Percentiles rank a stretch among this genome's conserved stretches.
These are phyloP conservation scores for Acanthisitta chloris DNA, from an alignment of 2,113 vertebrate genomes.

Conservation along the genomic window DNA sequence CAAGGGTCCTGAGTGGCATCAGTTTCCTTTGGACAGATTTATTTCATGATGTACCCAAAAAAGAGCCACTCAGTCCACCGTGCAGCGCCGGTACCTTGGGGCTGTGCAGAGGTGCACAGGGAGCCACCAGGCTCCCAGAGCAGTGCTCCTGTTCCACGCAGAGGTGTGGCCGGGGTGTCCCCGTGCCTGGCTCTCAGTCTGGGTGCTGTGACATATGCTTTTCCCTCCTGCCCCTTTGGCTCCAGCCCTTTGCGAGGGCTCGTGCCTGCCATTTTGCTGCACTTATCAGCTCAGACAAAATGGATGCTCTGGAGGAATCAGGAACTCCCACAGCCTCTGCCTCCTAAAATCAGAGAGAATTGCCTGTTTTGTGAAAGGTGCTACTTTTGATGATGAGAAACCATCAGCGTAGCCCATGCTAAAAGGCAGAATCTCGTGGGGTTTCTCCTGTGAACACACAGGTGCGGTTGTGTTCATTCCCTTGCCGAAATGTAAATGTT, in stretches of 20 bases:
- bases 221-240: neutral
- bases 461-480: neutral
- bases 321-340: neutral
- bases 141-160: rapidly evolving
- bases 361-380: neutral
- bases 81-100: rapidly evolving
- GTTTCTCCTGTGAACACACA: neutral
- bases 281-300: slow-evolving; percentile 43
- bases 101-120: rapidly evolving
- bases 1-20: rapidly evolving
- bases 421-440: neutral
- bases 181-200: neutral
- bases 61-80: rapidly evolving
- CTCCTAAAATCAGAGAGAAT: neutral
- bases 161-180: neutral
- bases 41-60: neutral
- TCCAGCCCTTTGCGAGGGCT: neutral
- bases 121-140: neutral
- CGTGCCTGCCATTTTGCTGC: slow-evolving; percentile 26
- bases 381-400: neutral
- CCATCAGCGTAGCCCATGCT: neutral
- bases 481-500: neutral
- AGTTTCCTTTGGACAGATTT: neutral
- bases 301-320: slow-evolving; percentile 22
- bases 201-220: neutral